Percentiles rank a stretch among this genome's conserved stretches.
phyloP scores from a whole-genome alignment of 2,113 vertebrate genomes.

The Acanthochromis polyacanthus region DNA sequence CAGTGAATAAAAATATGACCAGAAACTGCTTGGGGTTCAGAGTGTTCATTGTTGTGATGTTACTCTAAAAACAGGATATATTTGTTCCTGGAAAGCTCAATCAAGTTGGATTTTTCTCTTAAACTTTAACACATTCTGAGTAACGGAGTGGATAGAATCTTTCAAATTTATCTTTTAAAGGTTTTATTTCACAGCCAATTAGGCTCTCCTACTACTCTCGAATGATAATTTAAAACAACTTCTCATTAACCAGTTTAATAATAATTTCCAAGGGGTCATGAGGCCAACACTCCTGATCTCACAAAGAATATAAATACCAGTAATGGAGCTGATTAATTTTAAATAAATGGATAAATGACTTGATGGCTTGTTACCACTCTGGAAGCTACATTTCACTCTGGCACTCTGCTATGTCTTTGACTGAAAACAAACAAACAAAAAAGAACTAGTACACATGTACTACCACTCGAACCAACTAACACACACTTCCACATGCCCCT shows the following conservation, averaged over 20 bases:
- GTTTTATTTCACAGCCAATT: constrained; percentile 64
- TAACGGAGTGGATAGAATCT: constrained; percentile 22
- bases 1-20: no score
- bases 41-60: not conserved
- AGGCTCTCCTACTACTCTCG: constrained; percentile 45
- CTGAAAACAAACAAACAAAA: not conserved
- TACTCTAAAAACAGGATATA: not conserved
- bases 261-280: constrained; percentile 66
- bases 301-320: constrained; percentile 74
- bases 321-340: constrained; percentile 48
- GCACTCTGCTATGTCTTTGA: constrained; percentile 4
- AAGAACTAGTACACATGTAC: not conserved
- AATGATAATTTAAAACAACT: constrained; percentile 71
- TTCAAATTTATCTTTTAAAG: constrained; percentile 45
- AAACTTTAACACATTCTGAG: not conserved
- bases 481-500: constrained; percentile 11
- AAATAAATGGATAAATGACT: constrained; percentile 63
- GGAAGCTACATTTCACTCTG: constrained; percentile 17
- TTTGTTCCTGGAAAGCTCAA: constrained; percentile 2
- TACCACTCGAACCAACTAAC: not conserved
- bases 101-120: not conserved
- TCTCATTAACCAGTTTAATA: constrained; percentile 69
- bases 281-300: constrained; percentile 52
- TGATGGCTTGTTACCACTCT: constrained; percentile 42
- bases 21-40: no score